Evolutionary conservation across 2,113 vertebrate genomes (phyloP), one percentile per base, ranked within the genome.

Genomic region (Cyprinodon brontotheroides): DNA sequence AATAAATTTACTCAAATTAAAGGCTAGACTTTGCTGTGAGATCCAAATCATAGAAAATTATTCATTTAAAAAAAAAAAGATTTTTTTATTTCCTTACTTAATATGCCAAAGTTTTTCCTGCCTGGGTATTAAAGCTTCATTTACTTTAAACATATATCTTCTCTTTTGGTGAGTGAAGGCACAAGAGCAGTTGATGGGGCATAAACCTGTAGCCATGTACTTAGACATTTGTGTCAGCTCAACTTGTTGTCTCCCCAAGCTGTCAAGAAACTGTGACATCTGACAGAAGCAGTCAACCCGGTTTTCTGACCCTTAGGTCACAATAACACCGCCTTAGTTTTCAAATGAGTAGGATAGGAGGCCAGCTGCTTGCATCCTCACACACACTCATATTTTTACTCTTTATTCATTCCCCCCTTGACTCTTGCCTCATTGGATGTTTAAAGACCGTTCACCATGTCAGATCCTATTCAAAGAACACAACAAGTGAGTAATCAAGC

Each of bases 251-350:
- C 78, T 87, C 81, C 81, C 78, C 3, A 45, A 89, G 83, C 83
- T 89, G 90, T 94, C 92, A 93, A 60, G 59, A 85, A 83, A 76
- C 87, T 68, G 69, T 70, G 90, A 77, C 87, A 75, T 72, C 60
- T 82, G 77, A 82, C 79, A 70, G 77, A 85, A 61, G 81, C 82
- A 82, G 84, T 85, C 89, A 81, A 89, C 90, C 89, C 89, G 84
- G 82, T 82, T 88, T 78, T 11, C 48, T 87, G 92, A 92, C 92
- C 91, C 76, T 14, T 4, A 67, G 87, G 86, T 92, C 80, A 84
- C 74, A 37, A 40, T 48, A 43, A 72, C 77, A 70, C 65, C 12
- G 72, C 83, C 83, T 64, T 38, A 13, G 90, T 66, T 92, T 92
- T 91, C 66, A 92, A 85, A 92, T 88, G 85, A 86, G 78, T 88